Percentiles rank a stretch among this genome's conserved stretches.
phyloP scores from a whole-genome alignment of 2,888 invertebrate species.

The Synergus gifuensis region DNA sequence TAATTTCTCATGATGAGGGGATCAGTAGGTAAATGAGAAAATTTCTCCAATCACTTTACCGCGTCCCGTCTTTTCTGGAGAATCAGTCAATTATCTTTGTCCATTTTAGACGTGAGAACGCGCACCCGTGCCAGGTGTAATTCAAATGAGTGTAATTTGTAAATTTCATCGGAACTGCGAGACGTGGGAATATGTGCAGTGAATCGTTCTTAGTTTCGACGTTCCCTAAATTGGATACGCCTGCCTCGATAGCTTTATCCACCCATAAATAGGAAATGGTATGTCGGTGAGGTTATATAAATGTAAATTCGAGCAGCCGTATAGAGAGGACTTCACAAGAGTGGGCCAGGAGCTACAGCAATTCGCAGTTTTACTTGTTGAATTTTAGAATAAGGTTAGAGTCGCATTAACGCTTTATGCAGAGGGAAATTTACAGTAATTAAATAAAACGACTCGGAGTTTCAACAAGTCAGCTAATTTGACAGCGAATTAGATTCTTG shows the following conservation, averaged over 20 bases:
- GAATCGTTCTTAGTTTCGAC: constrained; percentile 28
- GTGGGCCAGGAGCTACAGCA: neutral
- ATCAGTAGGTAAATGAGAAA: constrained; percentile 29
- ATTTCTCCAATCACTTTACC: constrained; percentile 29
- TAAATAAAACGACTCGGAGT: neutral
- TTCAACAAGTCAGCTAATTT: constrained; percentile 26
- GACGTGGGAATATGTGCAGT: constrained; percentile 35
- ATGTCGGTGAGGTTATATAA: constrained; percentile 53
- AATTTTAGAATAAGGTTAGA: neutral
- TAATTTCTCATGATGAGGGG: constrained; percentile 15
- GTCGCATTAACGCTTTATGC: neutral
- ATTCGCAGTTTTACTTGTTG: neutral
- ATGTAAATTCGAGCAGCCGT: constrained; percentile 52
- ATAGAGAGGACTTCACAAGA: neutral
- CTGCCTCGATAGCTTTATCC: constrained; percentile 44
- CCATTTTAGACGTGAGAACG: constrained; percentile 25
- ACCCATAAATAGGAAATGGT: constrained; percentile 53
- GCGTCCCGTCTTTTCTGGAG: neutral
- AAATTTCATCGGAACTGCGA: constrained; percentile 23
- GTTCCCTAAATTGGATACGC: constrained; percentile 42
- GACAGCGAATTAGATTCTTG: constrained; percentile 33
- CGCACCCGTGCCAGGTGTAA: constrained; percentile 8
- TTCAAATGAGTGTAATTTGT: constrained; percentile 36
- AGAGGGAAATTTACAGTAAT: neutral
- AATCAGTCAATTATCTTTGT: constrained; percentile 30